These are phyloP conservation scores for Xylophagus ater DNA, from an alignment of 2,888 invertebrate species.

Conservation along the genomic window DNA sequence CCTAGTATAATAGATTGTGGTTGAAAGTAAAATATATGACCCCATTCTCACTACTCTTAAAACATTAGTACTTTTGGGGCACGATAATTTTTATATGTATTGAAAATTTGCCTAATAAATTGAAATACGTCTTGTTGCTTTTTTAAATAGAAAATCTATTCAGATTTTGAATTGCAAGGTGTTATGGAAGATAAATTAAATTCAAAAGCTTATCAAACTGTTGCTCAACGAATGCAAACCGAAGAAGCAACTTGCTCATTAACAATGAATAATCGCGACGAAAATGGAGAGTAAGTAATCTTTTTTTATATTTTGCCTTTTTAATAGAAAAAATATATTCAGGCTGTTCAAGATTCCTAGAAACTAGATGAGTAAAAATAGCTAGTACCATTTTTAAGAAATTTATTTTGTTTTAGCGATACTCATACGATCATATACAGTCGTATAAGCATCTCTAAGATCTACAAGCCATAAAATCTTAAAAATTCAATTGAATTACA, in stretches of 20 bases:
- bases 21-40: too few relatives aligned
- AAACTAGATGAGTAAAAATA: conserved; percentile 22
- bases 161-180: conserved; percentile 97
- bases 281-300: conserved; percentile 46
- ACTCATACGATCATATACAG: too few relatives aligned
- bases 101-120: too few relatives aligned
- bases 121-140: too few relatives aligned
- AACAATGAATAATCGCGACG: conserved; percentile 66
- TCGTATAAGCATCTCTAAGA: too few relatives aligned
- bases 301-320: conserved; percentile 4
- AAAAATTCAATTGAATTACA: too few relatives aligned
- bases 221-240: conserved; percentile 89
- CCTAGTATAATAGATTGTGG: too few relatives aligned
- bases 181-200: conserved; percentile 95
- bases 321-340: not conserved
- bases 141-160: conserved; percentile 82
- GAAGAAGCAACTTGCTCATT: conserved; percentile 91
- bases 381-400: not conserved
- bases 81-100: too few relatives aligned
- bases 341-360: conserved; percentile 23
- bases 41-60: too few relatives aligned
- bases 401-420: not conserved
- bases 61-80: too few relatives aligned
- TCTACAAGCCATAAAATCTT: too few relatives aligned
- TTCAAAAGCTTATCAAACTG: conserved; percentile 87